A percentile compares a stretch with the other conserved stretches of the same genome.
These are phyloP conservation scores for Nesoenas mayeri DNA, from an alignment of 2,113 vertebrate genomes.

Conservation along the genomic window DNA sequence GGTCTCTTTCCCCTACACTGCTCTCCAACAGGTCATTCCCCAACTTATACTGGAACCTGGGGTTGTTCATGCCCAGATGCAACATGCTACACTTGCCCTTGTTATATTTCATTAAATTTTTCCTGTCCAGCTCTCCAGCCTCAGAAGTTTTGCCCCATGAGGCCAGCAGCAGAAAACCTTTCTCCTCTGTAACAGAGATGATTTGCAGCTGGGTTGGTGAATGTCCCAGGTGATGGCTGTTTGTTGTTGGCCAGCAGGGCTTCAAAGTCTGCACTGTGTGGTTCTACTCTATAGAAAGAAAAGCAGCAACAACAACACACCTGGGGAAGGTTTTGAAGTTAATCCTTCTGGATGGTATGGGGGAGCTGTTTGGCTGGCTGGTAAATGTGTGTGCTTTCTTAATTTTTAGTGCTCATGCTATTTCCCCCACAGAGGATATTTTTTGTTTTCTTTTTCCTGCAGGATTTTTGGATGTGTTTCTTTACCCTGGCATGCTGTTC, in stretches of 20 bases:
- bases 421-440: neutral
- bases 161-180: neutral
- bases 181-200: neutral
- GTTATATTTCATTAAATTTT: no score
- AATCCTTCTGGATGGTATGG: neutral
- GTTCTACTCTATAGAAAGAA: neutral
- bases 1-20: no score
- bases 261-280: neutral
- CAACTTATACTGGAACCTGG: no score
- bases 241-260: neutral
- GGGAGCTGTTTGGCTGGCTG: neutral
- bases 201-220: neutral
- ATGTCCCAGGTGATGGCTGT: neutral
- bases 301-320: neutral
- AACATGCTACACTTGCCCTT: no score
- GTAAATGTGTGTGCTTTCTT: neutral
- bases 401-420: neutral
- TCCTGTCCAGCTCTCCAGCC: no score
- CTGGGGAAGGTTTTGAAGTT: neutral
- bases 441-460: neutral
- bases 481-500: neutral
- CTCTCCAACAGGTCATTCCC: no score
- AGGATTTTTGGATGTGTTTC: neutral
- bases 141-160: neutral
- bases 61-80: no score